Evolutionary conservation across 2,113 vertebrate genomes (phyloP), one percentile per base, ranked within the genome.

Genomic region (Silurus asotus): DNA sequence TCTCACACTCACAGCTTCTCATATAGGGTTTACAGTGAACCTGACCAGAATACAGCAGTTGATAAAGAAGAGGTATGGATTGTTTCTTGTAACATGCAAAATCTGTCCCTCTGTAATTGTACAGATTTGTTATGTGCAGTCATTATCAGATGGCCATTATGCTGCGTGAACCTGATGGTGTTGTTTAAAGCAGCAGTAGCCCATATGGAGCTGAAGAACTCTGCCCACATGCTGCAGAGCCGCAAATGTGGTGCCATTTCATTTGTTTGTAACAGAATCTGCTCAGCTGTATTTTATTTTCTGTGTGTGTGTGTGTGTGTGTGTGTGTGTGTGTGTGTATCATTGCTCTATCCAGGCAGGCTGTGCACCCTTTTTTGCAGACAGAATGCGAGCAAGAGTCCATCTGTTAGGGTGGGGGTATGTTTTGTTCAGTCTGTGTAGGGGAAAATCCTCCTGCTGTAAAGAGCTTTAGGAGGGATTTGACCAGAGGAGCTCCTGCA

Each of bases 371-470:
- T 56, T 78, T 56, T 17, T n/a, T 37, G n/a, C 55, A 62, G 65
- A 37, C 61, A 78, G 81, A 80, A 45, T 45, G n/a, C 13, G 74
- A 78, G 58, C 61, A 49, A 4, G 13, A 72, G 25, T n/a, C 90
- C 90, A 92, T 92, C 90, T 93, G 93, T 45, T 82, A 69, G 84
- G 88, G 90, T 81, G 87, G 82, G 88, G 89, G 87, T 88, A 88
- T 58, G 17, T 53, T 88, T 23, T 87, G 58, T 45, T 55, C 75
- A 65, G 37, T 37, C 56, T 79, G 65, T 65, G 23, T 48, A 65
- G 48, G 65, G 53, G 88, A 91, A 91, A 93, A 90, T 86, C 89
- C 90, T 84, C 83, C 55, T 70, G 82, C 82, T 87, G 76, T 91
- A 84, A 81, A 88, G 48, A 89, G 88, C 91, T 89, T 93, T 90